Conservation (phyloP, 1,140 invertebrate species). For the Conus betulinus region DNA sequence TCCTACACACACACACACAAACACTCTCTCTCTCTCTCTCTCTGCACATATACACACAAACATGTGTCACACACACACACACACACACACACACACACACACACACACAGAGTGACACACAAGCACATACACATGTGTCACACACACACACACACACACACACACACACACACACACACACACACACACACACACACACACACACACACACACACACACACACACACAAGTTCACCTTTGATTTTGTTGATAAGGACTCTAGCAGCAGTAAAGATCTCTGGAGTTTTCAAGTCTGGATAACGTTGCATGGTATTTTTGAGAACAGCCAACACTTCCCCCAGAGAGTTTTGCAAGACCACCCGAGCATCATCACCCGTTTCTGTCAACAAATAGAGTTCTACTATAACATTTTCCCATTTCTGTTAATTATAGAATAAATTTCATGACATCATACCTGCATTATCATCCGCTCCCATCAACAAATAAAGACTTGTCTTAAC, state of each 20-base stretch:
- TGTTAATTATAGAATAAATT: too few species aligned
- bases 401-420: too few species aligned
- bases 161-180: neutral
- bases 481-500: too few species aligned
- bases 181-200: neutral
- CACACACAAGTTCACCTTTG: slow-evolving; percentile 74
- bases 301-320: slow-evolving; percentile 77
- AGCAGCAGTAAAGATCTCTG: slow-evolving; percentile 77
- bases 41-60: too few species aligned
- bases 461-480: too few species aligned
- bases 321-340: slow-evolving; percentile 78
- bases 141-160: neutral
- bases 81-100: too few species aligned
- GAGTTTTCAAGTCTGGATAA: slow-evolving; percentile 78
- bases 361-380: slow-evolving; percentile 75
- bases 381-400: slow-evolving; percentile 50
- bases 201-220: neutral
- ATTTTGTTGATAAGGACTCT: slow-evolving; percentile 78
- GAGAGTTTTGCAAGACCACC: slow-evolving; percentile 76
- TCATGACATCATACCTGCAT: too few species aligned
- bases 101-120: too few species aligned
- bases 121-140: too few species aligned
- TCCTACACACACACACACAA: neutral
- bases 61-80: too few species aligned
- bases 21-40: neutral